These are phyloP conservation scores for Cololabis saira DNA, from an alignment of 2,113 vertebrate genomes.

Conservation along the genomic window DNA sequence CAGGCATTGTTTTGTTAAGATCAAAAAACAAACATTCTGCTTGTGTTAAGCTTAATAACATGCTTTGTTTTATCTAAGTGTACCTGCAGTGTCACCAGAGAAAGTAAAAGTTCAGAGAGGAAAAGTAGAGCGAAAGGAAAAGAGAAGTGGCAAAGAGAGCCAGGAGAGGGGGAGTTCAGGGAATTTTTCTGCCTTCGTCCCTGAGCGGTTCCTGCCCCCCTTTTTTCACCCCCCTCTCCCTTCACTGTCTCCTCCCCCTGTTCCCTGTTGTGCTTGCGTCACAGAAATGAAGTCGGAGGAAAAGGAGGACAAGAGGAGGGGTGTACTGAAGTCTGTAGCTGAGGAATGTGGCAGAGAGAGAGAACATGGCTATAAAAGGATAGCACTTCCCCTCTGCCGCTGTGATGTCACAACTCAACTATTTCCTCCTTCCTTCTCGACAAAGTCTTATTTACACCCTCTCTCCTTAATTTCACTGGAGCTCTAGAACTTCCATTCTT, in stretches of 20 bases:
- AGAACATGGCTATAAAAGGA: constrained; percentile 79
- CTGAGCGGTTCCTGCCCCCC: constrained; percentile 2
- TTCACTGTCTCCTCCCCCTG: constrained; percentile 28
- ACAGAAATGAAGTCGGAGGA: constrained; percentile 46
- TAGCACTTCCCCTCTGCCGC: constrained; percentile 66
- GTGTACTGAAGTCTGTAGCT: constrained; percentile 38
- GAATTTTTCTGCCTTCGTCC: constrained; percentile 51
- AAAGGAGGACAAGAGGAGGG: constrained; percentile 48
- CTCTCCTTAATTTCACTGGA: constrained; percentile 39
- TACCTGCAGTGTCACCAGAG: constrained; percentile 9
- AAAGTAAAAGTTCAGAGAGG: constrained; percentile 60
- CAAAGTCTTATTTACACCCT: constrained; percentile 53
- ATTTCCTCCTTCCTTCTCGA: constrained; percentile 67
- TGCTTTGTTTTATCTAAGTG: background rate
- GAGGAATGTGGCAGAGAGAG: constrained; percentile 70
- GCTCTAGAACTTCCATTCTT: constrained; percentile 2
- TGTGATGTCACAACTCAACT: constrained; percentile 71
- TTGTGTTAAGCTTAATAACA: constrained; percentile 1
- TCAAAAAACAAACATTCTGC: background rate
- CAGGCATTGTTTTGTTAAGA: background rate
- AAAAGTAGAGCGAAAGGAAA: constrained; percentile 50
- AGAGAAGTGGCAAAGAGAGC: constrained; percentile 44
- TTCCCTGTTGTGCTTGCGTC: constrained; percentile 63
- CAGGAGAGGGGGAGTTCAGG: constrained; percentile 48
- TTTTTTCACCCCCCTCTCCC: constrained; percentile 5